phyloP scores from a whole-genome alignment of 2,888 invertebrate species.

The Papilio demoleus region DNA sequence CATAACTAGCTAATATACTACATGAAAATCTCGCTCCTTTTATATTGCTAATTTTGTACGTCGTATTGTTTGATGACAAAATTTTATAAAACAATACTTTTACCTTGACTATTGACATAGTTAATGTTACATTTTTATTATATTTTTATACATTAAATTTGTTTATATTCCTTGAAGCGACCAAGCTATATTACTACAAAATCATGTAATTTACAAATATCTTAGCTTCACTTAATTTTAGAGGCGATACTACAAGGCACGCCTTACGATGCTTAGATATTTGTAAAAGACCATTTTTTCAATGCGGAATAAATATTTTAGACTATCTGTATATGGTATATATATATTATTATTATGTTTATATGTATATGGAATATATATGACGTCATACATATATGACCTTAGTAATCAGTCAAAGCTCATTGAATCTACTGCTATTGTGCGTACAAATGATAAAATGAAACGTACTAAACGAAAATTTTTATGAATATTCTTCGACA shows the following conservation, averaged over 20 bases:
- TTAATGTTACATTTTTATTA: neutral
- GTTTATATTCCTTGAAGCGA: too few species aligned
- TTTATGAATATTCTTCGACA: too few species aligned
- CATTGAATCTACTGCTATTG: neutral
- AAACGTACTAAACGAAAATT: neutral
- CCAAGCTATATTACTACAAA: too few species aligned
- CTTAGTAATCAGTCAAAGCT: neutral
- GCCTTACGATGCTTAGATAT: too few species aligned
- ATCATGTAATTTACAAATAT: too few species aligned
- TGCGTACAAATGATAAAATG: too few species aligned
- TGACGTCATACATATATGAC: neutral
- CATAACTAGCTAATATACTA: neutral
- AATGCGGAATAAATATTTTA: neutral
- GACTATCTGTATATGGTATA: neutral
- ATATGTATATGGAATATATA: too few species aligned
- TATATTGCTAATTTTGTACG: conserved; percentile 7
- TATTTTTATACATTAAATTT: too few species aligned
- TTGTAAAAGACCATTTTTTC: too few species aligned
- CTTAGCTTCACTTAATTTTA: too few species aligned
- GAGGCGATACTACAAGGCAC: too few species aligned
- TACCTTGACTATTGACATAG: neutral
- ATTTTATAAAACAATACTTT: neutral
- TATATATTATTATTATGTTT: neutral
- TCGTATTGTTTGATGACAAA: neutral
- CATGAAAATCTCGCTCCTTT: neutral